A percentile compares a stretch with the other conserved stretches of the same genome.
Conservation (phyloP, 2,888 invertebrate genomes). For the Drosophila austrosaltans region DNA sequence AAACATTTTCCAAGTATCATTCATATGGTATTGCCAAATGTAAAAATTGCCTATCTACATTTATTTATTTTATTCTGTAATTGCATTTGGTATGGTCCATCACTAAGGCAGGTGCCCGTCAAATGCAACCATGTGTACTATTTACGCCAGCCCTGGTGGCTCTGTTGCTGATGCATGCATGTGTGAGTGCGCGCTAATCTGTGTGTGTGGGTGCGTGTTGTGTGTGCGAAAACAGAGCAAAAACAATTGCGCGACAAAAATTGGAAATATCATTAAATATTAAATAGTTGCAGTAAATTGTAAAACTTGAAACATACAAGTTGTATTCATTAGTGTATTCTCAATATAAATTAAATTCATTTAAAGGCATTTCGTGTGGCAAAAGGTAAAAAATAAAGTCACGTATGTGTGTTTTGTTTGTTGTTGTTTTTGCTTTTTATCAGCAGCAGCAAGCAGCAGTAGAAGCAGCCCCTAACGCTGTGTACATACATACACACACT, state of each 20-base stretch:
- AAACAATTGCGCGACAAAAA: constrained; percentile 75
- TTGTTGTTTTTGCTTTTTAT: constrained; percentile 71
- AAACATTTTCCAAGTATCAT: too few species aligned
- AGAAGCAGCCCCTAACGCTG: constrained; percentile 48
- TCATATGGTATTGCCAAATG: too few species aligned
- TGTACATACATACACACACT: constrained; percentile 34
- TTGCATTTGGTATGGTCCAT: background rate
- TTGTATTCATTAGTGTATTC: constrained; percentile 14
- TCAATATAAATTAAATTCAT: constrained; percentile 13
- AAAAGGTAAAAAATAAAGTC: constrained; percentile 49
- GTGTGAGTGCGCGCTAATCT: constrained; percentile 7
- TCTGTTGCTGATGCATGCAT: constrained; percentile 27
- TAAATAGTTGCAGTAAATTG: constrained; percentile 36
- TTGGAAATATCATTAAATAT: constrained; percentile 54
- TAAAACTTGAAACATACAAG: constrained; percentile 13
- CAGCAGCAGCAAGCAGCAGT: constrained; percentile 41
- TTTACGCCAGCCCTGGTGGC: constrained; percentile 11
- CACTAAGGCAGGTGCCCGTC: constrained; percentile 1
- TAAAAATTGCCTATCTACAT: too few species aligned
- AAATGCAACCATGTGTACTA: constrained; percentile 1
- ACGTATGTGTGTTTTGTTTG: constrained; percentile 60
- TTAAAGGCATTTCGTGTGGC: constrained; percentile 30
- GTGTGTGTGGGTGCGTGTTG: constrained; percentile 29
- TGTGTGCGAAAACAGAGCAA: constrained; percentile 50
- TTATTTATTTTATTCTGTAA: background rate